phyloP scores from a whole-genome alignment of 2,113 vertebrate genomes.

The Mormyrus iriodes region DNA sequence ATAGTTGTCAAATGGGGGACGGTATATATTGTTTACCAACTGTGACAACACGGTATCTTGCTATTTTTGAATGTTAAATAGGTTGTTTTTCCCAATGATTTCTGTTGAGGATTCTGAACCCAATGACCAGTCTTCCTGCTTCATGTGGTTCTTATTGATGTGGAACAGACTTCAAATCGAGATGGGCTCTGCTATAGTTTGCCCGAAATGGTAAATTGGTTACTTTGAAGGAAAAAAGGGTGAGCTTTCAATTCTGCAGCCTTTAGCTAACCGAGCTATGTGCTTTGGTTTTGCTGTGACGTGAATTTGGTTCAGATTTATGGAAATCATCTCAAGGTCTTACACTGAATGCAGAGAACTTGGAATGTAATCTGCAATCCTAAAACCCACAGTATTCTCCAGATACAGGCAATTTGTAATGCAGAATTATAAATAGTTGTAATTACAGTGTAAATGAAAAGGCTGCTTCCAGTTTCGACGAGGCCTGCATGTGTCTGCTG shows the following conservation, averaged over 20 bases:
- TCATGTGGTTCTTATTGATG: neutral
- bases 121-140: neutral
- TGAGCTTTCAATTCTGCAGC: constrained; percentile 25
- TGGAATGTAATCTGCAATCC: constrained; percentile 38
- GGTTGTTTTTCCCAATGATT: neutral
- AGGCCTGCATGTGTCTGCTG: constrained; percentile 48
- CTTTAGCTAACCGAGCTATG: constrained; percentile 27
- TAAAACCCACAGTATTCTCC: constrained; percentile 44
- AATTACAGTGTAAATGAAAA: constrained; percentile 60
- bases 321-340: constrained; percentile 28
- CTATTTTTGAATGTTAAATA: neutral
- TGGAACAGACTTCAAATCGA: constrained; percentile 24
- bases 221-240: constrained; percentile 24
- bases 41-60: neutral
- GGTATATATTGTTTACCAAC: neutral
- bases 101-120: neutral
- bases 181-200: constrained; percentile 21
- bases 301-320: constrained; percentile 24
- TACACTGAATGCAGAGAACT: constrained; percentile 14
- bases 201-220: constrained; percentile 41
- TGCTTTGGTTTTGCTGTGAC: constrained; percentile 33
- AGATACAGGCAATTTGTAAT: constrained; percentile 46
- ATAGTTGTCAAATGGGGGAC: neutral
- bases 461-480: constrained; percentile 35
- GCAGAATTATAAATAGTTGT: constrained; percentile 62